phyloP scores from a whole-genome alignment of 2,113 vertebrate species.

The Turnix velox region DNA sequence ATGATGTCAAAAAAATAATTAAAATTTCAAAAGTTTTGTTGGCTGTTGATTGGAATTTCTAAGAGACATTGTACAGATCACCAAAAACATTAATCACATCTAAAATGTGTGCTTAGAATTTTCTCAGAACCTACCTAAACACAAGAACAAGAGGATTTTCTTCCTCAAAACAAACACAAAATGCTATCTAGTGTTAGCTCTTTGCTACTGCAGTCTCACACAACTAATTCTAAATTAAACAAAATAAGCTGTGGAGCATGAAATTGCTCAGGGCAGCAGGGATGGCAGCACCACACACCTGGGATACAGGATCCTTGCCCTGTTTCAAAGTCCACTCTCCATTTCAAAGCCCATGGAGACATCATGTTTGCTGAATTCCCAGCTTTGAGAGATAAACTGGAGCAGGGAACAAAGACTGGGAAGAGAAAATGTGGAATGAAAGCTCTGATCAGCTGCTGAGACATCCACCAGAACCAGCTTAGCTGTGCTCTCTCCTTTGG shows the following conservation, averaged over 20 bases:
- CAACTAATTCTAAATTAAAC: neutral
- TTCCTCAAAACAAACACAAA: conserved; percentile 35
- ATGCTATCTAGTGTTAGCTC: conserved; percentile 65
- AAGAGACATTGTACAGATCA: neutral
- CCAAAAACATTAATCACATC: neutral
- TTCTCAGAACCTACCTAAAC: neutral
- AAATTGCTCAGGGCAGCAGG: rapidly evolving
- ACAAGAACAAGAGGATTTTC: neutral
- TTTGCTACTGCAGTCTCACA: conserved; percentile 24
- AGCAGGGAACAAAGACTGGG: neutral
- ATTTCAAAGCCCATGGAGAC: neutral
- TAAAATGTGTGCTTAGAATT: neutral
- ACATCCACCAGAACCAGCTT: neutral
- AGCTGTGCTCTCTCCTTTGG: neutral
- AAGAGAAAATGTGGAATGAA: neutral
- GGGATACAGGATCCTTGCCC: neutral
- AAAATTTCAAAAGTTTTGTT: neutral
- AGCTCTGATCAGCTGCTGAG: neutral
- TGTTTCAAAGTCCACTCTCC: neutral
- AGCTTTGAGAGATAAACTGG: neutral
- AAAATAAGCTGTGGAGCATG: rapidly evolving
- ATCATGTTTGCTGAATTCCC: neutral
- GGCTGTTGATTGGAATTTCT: neutral
- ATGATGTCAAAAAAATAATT: neutral
- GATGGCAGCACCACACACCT: neutral